phyloP scores from a whole-genome alignment of 2,888 invertebrate species.

The Cephalotes varians region DNA sequence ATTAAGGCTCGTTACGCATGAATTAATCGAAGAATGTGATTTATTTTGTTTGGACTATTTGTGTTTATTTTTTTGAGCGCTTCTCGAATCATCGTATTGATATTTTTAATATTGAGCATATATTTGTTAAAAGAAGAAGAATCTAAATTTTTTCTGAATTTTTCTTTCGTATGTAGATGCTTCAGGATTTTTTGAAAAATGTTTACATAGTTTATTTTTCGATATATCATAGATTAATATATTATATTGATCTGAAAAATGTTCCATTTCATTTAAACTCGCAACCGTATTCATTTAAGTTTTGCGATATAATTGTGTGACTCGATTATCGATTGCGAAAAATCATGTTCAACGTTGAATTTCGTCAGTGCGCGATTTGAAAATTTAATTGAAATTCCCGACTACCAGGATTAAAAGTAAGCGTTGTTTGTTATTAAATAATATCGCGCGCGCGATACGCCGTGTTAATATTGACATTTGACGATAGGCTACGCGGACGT shows the following conservation, averaged over 20 bases:
- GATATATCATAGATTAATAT: neutral
- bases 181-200: neutral
- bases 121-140: neutral
- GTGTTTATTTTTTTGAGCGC: neutral
- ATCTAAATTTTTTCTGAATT: neutral
- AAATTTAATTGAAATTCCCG: slow-evolving; percentile 52
- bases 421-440: slow-evolving; percentile 57
- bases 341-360: slow-evolving; percentile 40
- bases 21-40: slow-evolving; percentile 6
- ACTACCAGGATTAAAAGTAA: slow-evolving; percentile 51
- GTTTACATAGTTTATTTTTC: neutral
- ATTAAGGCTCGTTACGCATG: slow-evolving; percentile 41
- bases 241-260: neutral
- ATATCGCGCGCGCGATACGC: slow-evolving; percentile 49
- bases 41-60: neutral
- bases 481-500: slow-evolving; percentile 55
- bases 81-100: neutral
- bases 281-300: neutral
- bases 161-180: neutral
- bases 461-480: slow-evolving; percentile 55
- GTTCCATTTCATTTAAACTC: neutral
- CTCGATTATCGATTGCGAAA: slow-evolving; percentile 37
- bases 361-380: slow-evolving; percentile 24
- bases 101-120: neutral
- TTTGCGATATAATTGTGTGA: slow-evolving; percentile 1